Evolutionary conservation across 2,888 invertebrate species (phyloP).

Genomic region (Theristus sp.): DNA sequence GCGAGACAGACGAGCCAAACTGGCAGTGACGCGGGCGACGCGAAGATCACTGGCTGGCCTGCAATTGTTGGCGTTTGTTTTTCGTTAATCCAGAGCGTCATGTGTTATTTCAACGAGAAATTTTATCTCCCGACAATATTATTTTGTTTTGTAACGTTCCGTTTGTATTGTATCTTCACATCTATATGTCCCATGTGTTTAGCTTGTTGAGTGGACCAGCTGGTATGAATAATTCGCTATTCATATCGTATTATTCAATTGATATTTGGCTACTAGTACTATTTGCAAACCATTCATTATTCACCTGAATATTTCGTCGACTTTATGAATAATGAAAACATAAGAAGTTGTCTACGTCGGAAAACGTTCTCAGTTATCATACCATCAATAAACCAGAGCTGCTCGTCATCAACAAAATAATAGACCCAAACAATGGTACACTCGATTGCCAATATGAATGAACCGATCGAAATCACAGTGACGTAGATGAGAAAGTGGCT

Average conservation of each 20-base stretch:
- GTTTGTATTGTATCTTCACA: neutral
- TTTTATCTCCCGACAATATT: too few species aligned
- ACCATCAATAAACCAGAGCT: neutral
- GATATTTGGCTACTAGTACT: too few species aligned
- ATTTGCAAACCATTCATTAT: too few species aligned
- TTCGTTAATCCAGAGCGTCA: too few species aligned
- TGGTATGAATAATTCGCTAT: too few species aligned
- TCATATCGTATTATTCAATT: too few species aligned
- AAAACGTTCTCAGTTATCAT: neutral
- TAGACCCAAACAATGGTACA: neutral
- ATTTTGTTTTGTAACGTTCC: neutral
- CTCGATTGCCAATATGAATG: neutral
- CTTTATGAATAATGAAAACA: too few species aligned
- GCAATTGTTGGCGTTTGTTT: neutral
- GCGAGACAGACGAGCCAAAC: neutral
- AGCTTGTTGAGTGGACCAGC: too few species aligned
- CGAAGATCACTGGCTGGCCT: neutral
- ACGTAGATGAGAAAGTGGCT: constrained; percentile 3
- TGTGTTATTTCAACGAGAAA: too few species aligned
- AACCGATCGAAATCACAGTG: neutral
- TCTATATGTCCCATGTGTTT: neutral
- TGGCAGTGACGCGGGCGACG: neutral
- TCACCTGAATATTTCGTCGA: too few species aligned
- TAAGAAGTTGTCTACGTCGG: too few species aligned
- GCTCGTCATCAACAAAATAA: neutral